Percentiles rank a stretch among this genome's conserved stretches.
Evolutionary conservation across 2,888 invertebrate species (phyloP).

Genomic region (Stenodera caucasica): DNA sequence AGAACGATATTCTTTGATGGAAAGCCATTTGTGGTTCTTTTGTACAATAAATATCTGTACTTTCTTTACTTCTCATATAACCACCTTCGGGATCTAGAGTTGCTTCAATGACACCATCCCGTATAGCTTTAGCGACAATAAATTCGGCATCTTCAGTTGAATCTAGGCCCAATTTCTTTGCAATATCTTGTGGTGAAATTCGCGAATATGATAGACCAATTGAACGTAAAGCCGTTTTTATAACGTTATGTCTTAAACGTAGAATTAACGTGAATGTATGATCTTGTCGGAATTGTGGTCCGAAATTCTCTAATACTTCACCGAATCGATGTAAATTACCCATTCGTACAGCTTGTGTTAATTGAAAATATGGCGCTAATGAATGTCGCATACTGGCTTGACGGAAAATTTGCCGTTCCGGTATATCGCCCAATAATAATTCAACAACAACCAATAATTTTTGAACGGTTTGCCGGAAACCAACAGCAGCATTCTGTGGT

Average conservation of each 20-base stretch:
- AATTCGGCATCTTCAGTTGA: conserved; percentile 98
- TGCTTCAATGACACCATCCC: conserved; percentile 98
- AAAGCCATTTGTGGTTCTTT: conserved; percentile 95
- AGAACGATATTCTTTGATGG: conserved; percentile 96
- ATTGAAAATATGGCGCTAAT: conserved; percentile 92
- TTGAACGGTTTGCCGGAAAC: conserved; percentile 97
- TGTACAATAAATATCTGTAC: conserved; percentile 95
- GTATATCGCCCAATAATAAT: conserved; percentile 93
- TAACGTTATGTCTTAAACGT: conserved; percentile 96
- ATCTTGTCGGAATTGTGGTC: conserved; percentile 88
- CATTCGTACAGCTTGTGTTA: conserved; percentile 94
- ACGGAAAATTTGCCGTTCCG: conserved; percentile 93
- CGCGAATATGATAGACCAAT: conserved; percentile 96
- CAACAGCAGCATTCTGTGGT: conserved; percentile 97
- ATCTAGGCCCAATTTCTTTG: conserved; percentile 89
- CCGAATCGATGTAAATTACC: conserved; percentile 95
- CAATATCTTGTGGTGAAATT: conserved; percentile 94
- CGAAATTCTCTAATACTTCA: conserved; percentile 88
- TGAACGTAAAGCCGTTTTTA: conserved; percentile 95
- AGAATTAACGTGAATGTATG: conserved; percentile 96
- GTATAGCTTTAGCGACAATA: conserved; percentile 96
- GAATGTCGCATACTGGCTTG: conserved; percentile 87
- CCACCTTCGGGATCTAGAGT: conserved; percentile 93
- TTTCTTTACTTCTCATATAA: conserved; percentile 97
- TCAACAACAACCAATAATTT: conserved; percentile 95